Evolutionary conservation across 2,113 vertebrate species (phyloP).

Genomic region (Istiophorus platypterus): DNA sequence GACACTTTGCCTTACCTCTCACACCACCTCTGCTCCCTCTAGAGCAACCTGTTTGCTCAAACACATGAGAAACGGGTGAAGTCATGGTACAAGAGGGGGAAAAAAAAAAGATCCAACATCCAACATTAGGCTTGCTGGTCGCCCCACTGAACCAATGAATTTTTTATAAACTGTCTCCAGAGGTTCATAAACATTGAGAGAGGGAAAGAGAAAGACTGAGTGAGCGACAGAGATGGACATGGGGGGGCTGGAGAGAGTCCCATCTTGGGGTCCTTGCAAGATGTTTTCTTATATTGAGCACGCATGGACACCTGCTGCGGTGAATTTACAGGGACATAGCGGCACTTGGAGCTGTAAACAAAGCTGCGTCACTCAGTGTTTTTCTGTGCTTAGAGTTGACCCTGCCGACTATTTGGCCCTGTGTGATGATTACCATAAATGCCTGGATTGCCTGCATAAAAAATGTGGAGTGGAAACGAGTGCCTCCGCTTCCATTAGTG

Average conservation of each 20-base stretch:
- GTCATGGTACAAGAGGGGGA: conserved; percentile 24
- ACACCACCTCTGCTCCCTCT: conserved; percentile 37
- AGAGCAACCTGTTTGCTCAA: conserved; percentile 32
- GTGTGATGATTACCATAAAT: conserved; percentile 89
- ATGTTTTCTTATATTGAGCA: conserved; percentile 83
- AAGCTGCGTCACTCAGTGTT: conserved; percentile 49
- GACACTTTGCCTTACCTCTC: conserved; percentile 15
- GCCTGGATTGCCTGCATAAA: conserved; percentile 89
- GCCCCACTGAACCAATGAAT: conserved; percentile 87
- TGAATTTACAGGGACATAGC: conserved; percentile 81
- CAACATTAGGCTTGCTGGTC: conserved; percentile 84
- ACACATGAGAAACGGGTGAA: conserved; percentile 57
- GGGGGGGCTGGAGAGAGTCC: conserved; percentile 16
- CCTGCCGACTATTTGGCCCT: conserved; percentile 88
- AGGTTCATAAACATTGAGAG: conserved; percentile 86
- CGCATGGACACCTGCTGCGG: conserved; percentile 79
- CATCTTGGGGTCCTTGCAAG: conserved; percentile 43
- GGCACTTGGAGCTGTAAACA: conserved; percentile 87
- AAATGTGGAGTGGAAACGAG: conserved; percentile 85
- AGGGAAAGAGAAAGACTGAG: conserved; percentile 26
- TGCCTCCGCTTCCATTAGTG: conserved; percentile 91
- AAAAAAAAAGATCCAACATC: conserved; percentile 49
- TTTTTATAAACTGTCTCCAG: conserved; percentile 90
- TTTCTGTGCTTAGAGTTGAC: conserved; percentile 82
- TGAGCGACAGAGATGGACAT: conserved; percentile 47